A percentile compares a stretch with the other conserved stretches of the same genome.
These are phyloP conservation scores for Mesembrinibis cayennensis DNA, from an alignment of 2,113 vertebrate genomes.

Conservation along the genomic window DNA sequence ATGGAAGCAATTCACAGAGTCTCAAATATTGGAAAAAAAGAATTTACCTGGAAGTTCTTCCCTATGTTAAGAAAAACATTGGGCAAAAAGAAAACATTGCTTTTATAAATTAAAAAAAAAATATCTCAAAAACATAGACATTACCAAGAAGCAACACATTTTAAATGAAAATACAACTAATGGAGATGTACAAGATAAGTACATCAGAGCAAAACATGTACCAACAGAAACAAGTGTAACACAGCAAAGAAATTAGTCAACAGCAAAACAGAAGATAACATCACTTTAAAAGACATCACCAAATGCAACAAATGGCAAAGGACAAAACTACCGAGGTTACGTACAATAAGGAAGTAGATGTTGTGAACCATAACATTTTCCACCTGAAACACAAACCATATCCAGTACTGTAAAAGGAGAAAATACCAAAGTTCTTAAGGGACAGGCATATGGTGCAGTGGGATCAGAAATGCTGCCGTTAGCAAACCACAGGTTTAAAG, in stretches of 20 bases:
- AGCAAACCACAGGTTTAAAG: background rate
- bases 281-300: background rate
- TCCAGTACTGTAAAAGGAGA: background rate
- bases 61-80: background rate
- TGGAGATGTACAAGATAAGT: background rate
- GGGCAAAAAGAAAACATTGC: background rate
- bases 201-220: background rate
- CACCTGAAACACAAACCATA: background rate
- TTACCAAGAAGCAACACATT: background rate
- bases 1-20: background rate
- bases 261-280: background rate
- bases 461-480: background rate
- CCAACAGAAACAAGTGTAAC: background rate
- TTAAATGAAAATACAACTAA: background rate
- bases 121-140: background rate
- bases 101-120: background rate
- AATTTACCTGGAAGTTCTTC: background rate
- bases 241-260: background rate
- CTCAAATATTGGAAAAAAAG: background rate
- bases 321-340: background rate
- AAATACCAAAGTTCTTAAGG: background rate
- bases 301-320: background rate
- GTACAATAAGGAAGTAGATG: background rate
- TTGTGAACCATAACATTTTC: background rate
- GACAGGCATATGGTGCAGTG: background rate